Evolutionary conservation across 2,797 vertebrate species (phyloP), one percentile per base, ranked within the genome.

Genomic region (Cyprinella venusta): DNA sequence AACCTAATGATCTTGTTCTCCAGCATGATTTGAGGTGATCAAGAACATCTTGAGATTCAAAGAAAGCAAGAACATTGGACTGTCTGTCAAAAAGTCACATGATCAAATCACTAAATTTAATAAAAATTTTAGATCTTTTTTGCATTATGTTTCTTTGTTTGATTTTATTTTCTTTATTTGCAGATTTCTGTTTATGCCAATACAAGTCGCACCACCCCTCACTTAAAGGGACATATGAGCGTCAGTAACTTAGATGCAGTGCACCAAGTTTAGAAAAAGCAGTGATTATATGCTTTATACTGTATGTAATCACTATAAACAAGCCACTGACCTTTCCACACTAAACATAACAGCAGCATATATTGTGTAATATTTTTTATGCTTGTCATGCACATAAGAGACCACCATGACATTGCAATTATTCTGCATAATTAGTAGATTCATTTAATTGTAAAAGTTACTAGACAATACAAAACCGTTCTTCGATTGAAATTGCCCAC

Each of bases 251-350:
- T 21, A 61, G 56, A 61, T 26, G 59, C 9, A 72, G 5, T 52
- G 10, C 18, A 19, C 18, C 30, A 33, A 21, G 1, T 19, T 33
- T 4, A 48, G n/a, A 24, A 75, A 24, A 56, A 2, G 18, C 26
- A 5, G 30, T 8, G 6, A 74, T 74, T 54, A 75, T 40, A 75
- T 40, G 21, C 52, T 59, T 3, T 52, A 61, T 61, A 26, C 48
- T 74, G 6, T n/a, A n/a, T 74, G 54, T 56, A 75, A 75, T 56
- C 33, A n/a, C 50, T 75, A 75, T 56, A 75, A 56, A 56, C 71
- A 38, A 56, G 1, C 19, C 50, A 74, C 50, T 74, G 50, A 75
- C 50, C 50, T 38, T 75, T 75, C n/a, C 71, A 75, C 72, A 56
- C 33, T 38, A 38, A 74, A 38, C 33, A 72, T 21, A 72, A 75